phyloP scores from a whole-genome alignment of 2,113 vertebrate genomes.

The Ceyx margarethae region DNA sequence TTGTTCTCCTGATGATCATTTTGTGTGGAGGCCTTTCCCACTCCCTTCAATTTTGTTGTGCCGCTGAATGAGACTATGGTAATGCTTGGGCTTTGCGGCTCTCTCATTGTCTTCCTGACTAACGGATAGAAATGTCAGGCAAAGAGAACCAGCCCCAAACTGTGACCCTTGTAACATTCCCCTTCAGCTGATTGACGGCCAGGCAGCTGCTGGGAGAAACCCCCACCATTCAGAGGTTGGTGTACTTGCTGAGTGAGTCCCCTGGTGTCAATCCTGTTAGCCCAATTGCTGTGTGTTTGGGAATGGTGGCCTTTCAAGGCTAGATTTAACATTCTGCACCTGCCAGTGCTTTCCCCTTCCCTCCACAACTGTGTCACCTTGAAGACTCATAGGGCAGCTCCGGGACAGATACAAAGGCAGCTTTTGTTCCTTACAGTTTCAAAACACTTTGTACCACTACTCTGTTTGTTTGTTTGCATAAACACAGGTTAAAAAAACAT shows the following conservation, averaged over 20 bases:
- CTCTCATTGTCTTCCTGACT: constrained; percentile 55
- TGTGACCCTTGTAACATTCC: constrained; percentile 53
- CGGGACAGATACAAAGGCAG: neutral
- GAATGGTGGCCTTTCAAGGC: constrained; percentile 11
- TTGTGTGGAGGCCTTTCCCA: constrained; percentile 43
- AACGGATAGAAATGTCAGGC: constrained; percentile 58
- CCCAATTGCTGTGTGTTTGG: constrained; percentile 37
- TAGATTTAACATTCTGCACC: constrained; percentile 53
- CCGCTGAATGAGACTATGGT: constrained; percentile 42
- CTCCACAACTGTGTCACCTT: constrained; percentile 13
- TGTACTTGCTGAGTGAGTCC: constrained; percentile 27
- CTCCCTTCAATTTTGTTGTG: constrained; percentile 44
- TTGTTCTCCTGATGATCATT: constrained; percentile 57
- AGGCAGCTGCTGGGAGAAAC: constrained; percentile 54
- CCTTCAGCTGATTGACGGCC: constrained; percentile 52
- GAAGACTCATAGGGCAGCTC: neutral
- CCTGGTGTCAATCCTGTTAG: constrained; percentile 56
- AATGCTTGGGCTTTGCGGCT: constrained; percentile 53
- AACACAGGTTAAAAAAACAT: neutral
- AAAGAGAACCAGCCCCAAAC: constrained; percentile 45
- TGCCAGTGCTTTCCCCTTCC: neutral
- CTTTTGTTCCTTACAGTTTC: neutral
- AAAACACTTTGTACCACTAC: neutral
- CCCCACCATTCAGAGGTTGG: constrained; percentile 55
- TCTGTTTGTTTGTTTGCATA: neutral